phyloP scores from a whole-genome alignment of 1,140 invertebrate species.

The Drosophila pseudoananassae region DNA sequence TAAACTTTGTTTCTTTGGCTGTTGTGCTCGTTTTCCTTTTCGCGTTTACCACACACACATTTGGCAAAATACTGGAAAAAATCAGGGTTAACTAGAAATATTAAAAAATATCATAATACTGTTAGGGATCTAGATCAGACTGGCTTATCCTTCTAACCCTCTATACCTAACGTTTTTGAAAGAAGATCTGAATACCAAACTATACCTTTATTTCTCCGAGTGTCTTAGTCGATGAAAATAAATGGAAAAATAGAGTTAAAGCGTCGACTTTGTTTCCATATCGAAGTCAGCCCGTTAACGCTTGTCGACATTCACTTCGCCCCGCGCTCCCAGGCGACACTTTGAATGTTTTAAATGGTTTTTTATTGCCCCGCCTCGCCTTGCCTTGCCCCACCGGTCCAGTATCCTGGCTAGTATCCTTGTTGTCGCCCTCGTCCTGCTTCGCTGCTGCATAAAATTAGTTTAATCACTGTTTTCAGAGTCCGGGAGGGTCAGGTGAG shows the following conservation, averaged over 20 bases:
- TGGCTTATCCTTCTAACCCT: no score
- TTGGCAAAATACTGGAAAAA: conserved; percentile 34
- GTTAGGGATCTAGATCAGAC: background rate
- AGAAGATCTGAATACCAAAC: background rate
- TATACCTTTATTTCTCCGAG: background rate
- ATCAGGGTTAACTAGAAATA: background rate
- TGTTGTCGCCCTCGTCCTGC: conserved; percentile 40
- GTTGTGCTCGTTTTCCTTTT: conserved; percentile 30
- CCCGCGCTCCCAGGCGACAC: conserved; percentile 67
- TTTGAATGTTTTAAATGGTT: conserved; percentile 82
- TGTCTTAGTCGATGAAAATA: conserved; percentile 9
- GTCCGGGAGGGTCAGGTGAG: conserved; percentile 30
- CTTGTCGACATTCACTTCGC: conserved; percentile 47
- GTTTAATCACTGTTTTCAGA: conserved; percentile 80
- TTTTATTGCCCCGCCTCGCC: conserved; percentile 58
- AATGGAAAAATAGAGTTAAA: conserved; percentile 27
- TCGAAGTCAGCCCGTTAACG: conserved; percentile 64
- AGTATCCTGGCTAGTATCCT: conserved; percentile 21
- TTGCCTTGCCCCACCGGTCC: conserved; percentile 21
- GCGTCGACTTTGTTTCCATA: conserved; percentile 39
- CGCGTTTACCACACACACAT: conserved; percentile 41
- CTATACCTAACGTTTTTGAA: no score
- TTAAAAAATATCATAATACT: background rate
- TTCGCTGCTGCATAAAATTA: conserved; percentile 74
- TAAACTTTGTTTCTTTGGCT: conserved; percentile 72